Percentiles rank a stretch among this genome's conserved stretches.
Evolutionary conservation across 2,113 vertebrate species (phyloP).

Genomic region (Ancistrus triradiatus): DNA sequence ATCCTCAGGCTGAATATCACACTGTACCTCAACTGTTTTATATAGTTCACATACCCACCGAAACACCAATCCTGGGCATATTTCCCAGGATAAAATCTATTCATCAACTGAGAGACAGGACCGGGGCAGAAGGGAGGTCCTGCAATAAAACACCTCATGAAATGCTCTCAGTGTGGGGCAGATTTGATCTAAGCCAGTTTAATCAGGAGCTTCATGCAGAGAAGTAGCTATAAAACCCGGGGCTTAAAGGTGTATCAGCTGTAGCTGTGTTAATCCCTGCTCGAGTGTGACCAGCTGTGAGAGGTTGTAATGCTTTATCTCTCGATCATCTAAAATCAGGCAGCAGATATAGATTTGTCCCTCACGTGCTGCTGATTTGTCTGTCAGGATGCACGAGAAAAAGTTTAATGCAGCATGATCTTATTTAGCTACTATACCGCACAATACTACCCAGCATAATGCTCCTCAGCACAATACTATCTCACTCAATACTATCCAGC

Average conservation of each 20-base stretch:
- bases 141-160: slow-evolving; percentile 41
- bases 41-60: slow-evolving; percentile 9
- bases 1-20: slow-evolving; percentile 29
- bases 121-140: slow-evolving; percentile 21
- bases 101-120: not conserved
- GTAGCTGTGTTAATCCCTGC: slow-evolving; percentile 24
- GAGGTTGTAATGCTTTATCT: slow-evolving; percentile 32
- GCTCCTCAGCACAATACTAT: too few species aligned
- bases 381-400: not conserved
- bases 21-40: slow-evolving; percentile 17
- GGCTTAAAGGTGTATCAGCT: slow-evolving; percentile 38
- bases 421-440: too few species aligned
- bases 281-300: slow-evolving; percentile 7
- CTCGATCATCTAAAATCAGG: slow-evolving; percentile 20
- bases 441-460: too few species aligned
- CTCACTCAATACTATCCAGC: too few species aligned
- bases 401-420: not conserved
- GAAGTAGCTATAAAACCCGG: slow-evolving; percentile 26
- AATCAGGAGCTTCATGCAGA: slow-evolving; percentile 24
- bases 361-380: not conserved
- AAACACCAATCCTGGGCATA: slow-evolving; percentile 5
- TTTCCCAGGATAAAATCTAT: slow-evolving; percentile 5
- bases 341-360: slow-evolving; percentile 14
- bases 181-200: slow-evolving; percentile 41
- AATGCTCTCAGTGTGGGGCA: slow-evolving; percentile 18